Evolutionary conservation across 2,888 invertebrate species (phyloP).

Genomic region (Leptura quadrifasciata): DNA sequence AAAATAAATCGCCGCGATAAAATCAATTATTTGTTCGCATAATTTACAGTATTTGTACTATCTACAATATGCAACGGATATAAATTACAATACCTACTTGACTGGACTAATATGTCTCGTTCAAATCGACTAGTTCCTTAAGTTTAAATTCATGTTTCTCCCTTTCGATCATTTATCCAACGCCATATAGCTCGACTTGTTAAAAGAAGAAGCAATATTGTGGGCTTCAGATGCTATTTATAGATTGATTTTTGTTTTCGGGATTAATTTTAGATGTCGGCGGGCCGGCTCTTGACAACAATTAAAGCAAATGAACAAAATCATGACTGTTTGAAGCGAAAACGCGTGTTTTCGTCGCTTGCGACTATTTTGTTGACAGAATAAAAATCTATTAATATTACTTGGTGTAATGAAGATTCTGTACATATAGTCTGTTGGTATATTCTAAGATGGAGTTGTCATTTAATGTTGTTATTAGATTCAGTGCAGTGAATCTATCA

Average conservation of each 20-base stretch:
- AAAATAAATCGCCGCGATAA: constrained; percentile 59
- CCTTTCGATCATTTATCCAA: constrained; percentile 56
- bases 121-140: constrained; percentile 66
- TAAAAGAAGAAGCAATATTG: constrained; percentile 37
- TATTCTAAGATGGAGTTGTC: no score
- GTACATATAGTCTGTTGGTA: no score
- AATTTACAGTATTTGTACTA: constrained; percentile 55
- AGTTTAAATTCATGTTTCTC: constrained; percentile 66
- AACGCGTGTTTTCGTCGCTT: neutral
- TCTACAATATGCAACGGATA: constrained; percentile 55
- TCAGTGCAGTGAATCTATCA: no score
- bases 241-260: constrained; percentile 31
- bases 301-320: neutral
- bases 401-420: no score
- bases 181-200: constrained; percentile 47
- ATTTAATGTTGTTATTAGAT: no score
- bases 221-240: constrained; percentile 23
- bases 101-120: constrained; percentile 65
- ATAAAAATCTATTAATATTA: no score
- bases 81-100: constrained; percentile 57
- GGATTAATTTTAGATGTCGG: constrained; percentile 24
- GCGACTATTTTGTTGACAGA: no score
- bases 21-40: constrained; percentile 57
- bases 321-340: neutral
- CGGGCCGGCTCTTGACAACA: neutral